Percentiles rank a stretch among this genome's conserved stretches.
These are phyloP conservation scores for Sylvia atricapilla DNA, from an alignment of 2,113 vertebrate species.

Conservation along the genomic window DNA sequence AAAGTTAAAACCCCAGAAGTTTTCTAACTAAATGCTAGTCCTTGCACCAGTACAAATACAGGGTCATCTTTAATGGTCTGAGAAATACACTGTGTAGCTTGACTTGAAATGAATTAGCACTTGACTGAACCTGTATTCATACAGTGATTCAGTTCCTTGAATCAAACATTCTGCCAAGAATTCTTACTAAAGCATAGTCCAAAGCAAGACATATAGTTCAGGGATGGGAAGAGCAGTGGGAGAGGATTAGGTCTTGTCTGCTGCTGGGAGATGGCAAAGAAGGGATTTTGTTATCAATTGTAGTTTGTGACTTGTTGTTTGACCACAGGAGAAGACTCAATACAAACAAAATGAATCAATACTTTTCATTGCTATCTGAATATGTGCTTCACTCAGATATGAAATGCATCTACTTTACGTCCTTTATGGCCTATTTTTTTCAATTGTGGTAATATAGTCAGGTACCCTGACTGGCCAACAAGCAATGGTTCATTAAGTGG, in stretches of 20 bases:
- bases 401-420: not conserved
- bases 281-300: not conserved
- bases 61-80: not conserved
- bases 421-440: not conserved
- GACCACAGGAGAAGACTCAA: not conserved
- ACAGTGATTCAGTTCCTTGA: not conserved
- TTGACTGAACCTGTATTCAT: not conserved
- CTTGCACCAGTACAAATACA: not conserved
- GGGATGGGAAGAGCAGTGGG: not conserved
- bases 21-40: not conserved
- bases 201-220: fast-evolving
- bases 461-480: not conserved
- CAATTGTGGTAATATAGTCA: not conserved
- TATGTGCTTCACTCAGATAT: not conserved
- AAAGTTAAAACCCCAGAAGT: not conserved
- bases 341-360: not conserved
- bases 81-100: not conserved
- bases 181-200: not conserved
- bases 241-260: not conserved
- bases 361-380: not conserved
- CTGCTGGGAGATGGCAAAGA: not conserved
- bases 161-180: not conserved
- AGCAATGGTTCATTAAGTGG: not conserved
- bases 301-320: not conserved
- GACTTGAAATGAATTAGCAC: not conserved